Base-by-base conservation (phyloP, 2,888 invertebrate genomes). In the Agonum fuliginosum region DNA sequence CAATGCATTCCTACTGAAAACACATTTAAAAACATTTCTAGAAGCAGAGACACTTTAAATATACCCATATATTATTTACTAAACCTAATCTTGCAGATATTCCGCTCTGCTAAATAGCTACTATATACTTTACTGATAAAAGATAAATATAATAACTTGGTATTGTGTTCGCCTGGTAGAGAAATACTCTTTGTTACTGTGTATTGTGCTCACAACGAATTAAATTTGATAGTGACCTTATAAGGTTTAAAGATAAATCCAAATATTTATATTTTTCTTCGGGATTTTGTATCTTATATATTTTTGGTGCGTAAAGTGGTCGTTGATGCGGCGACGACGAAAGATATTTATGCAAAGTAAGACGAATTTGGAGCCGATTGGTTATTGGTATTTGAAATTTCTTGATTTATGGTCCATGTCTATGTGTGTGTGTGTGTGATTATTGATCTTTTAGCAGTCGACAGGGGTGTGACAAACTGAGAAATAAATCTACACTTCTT, bases 291-390 rank as follows among this genome's bases (percentile, higher is more conserved):
- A 43, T 12, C 43, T 14, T 43, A 14, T n/a, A 14, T 43, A 14
- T 43, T 43, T 43, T 8, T 43, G 37, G n/a, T 43, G 43, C 12
- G 14, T 12, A 37, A n/a, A n/a, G n/a, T 34, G 65, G 34, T 65
- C 30, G 65, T 34, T 54, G 54, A 54, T 34, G 37, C 65, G 48
- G 48, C 48, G 65, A 37, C 30, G 43, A 69, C 41, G 20, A 17
- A 34, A 17, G 37, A 71, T 48, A 48, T 27, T 62, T 73, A 41
- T 73, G 73, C 73, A 62, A 73, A 73, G 73, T 73, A 73, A 73
- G 73, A 73, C 58, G 73, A 73, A 73, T 73, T 62, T 62, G 62
- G 73, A 73, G 73, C 62, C 73, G 73, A 73, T 73, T 73, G 73
- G 73, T 73, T 73, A 73, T 73, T 51, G 51, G 71, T 30, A 58